phyloP scores from a whole-genome alignment of 2,888 invertebrate species.

The Tachina grossa region DNA sequence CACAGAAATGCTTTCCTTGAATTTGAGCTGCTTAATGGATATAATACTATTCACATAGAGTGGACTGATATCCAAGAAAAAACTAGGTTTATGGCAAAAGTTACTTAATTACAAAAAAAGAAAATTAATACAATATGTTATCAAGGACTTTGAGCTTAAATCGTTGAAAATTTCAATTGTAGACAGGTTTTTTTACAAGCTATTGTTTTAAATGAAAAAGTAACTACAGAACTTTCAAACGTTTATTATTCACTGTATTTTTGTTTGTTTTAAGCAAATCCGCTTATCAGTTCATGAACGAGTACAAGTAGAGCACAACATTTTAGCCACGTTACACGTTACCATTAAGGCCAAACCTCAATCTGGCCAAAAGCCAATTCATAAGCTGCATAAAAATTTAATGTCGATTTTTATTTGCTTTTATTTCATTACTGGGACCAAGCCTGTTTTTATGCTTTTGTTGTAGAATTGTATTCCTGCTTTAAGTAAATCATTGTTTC shows the following conservation, averaged over 20 bases:
- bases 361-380: constrained; percentile 58
- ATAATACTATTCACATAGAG: not conserved
- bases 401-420: constrained; percentile 21
- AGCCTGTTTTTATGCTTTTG: constrained; percentile 53
- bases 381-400: constrained; percentile 27
- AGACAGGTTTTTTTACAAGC: constrained; percentile 3
- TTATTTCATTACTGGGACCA: constrained; percentile 36
- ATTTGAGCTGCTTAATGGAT: not conserved
- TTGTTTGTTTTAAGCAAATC: constrained; percentile 23
- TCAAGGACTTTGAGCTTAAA: not conserved
- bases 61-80: not conserved
- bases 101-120: not conserved
- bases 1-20: not conserved
- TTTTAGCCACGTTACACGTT: constrained; percentile 36
- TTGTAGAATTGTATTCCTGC: constrained; percentile 23
- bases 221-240: constrained; percentile 36
- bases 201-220: constrained; percentile 2
- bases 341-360: constrained; percentile 44
- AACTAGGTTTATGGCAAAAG: not conserved
- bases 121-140: not conserved
- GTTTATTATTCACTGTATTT: constrained; percentile 23
- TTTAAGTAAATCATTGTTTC: constrained; percentile 58
- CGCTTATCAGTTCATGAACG: constrained; percentile 35
- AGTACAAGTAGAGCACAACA: constrained; percentile 28
- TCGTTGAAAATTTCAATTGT: too few relatives aligned